Base-by-base conservation (phyloP, 2,797 vertebrate genomes). In the Heteromormyrus szaboi region DNA sequence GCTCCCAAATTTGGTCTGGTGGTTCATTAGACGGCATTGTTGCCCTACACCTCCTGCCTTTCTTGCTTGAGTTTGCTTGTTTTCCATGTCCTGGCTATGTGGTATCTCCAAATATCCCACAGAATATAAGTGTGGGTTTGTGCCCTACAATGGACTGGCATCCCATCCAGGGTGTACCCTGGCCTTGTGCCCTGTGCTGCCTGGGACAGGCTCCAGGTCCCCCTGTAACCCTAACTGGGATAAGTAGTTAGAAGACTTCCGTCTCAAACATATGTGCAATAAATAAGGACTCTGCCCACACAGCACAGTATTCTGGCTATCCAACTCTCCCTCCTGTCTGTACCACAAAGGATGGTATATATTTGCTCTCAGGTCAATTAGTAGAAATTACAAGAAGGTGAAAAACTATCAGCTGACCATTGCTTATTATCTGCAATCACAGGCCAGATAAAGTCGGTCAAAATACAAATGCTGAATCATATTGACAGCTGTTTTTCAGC, bases 401-500 rank as follows among this genome's bases (percentile, higher is more conserved):
- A 76, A 85, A 53, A 29, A 51, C 83, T 29, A 59, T 51, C 84
- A 54, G 3, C 84, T 51, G 84, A 33, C 48, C 48, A 29, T 3
- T 54, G 5, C 48, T 85, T 81, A 81, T 81, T 22, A 81, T 81
- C 76, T n/a, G 76, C 19, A 81, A 46, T 81, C 41, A 19, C 12
- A 72, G 14, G 68, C 68, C 68, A 72, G 68, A 72, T 37, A 41
- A 81, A 79, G 37, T 44, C 37, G 2, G 72, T 79, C 72, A 44
- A 44, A 81, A 81, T 81, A n/a, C 17, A 81, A 81, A 81, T 81
- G 41, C 19, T 46, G 76, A 81, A 81, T 81, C 76, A 46, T 81
- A 81, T 11, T 81, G 76, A 81, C 76, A 46, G 76, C 76, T 46
- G 76, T 81, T 46, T 81, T 46, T 81, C 76, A 46, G 76, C 76